Percentiles rank a stretch among this genome's conserved stretches.
Evolutionary conservation across 92 coral and sea anemone species (phyloP).

Genomic region (Palythoa caribaeorum): DNA sequence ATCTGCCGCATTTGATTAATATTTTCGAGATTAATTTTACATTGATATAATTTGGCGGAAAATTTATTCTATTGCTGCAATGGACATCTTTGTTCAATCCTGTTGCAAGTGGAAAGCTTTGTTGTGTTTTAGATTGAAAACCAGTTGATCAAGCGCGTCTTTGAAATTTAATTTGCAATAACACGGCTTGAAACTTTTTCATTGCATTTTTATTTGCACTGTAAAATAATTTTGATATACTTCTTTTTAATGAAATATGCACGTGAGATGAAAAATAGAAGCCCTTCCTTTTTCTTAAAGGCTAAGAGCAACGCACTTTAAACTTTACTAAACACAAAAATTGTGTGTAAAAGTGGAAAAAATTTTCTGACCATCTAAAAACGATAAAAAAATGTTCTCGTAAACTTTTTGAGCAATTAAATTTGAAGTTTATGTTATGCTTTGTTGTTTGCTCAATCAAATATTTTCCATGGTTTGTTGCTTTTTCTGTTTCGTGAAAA

Average conservation of each 20-base stretch:
- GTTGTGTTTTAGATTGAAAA: constrained; percentile 22
- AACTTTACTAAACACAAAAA: no score
- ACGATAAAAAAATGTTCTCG: neutral
- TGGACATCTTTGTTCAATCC: constrained; percentile 5
- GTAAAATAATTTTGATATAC: neutral
- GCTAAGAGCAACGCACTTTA: neutral
- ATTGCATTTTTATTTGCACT: no score
- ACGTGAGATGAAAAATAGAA: neutral
- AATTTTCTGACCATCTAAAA: neutral
- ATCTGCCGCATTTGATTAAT: constrained; percentile 36
- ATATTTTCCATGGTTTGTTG: neutral
- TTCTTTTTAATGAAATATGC: neutral
- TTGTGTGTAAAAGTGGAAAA: neutral
- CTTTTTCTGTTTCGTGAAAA: neutral
- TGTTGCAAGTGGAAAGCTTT: neutral
- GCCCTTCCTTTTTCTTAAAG: neutral
- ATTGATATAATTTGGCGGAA: constrained; percentile 35
- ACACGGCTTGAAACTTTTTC: no score
- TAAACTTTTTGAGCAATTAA: neutral
- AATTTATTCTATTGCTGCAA: neutral
- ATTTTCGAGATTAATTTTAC: constrained; percentile 27
- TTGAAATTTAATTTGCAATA: constrained; percentile 12
- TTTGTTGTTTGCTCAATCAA: neutral
- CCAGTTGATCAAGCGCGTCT: neutral
- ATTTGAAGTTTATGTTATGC: neutral